Base-by-base conservation (phyloP, 1,140 invertebrate genomes). In the Zaprionus nigranus region DNA sequence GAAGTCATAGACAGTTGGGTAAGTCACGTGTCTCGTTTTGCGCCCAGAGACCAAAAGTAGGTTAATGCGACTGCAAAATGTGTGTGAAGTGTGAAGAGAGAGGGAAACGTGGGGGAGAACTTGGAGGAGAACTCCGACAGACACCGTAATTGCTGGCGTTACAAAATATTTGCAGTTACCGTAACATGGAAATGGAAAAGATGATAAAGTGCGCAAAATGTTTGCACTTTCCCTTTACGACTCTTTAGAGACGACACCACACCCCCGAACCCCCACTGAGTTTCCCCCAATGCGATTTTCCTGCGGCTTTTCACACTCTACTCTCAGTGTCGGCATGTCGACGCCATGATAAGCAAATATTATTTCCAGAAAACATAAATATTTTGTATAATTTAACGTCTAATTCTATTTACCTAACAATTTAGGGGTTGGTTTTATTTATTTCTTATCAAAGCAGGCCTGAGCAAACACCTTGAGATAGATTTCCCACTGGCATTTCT, bases 191-290 rank as follows among this genome's bases (percentile, higher is more conserved):
- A 88, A 84, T 79, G 81, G 81, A 69, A 88, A 90, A 84, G 75
- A 88, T 88, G 84, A 88, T 88, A 90, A 88, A 90, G 78, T 90
- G 84, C 78, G 81, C 84, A 90, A 88, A 88, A 90, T 88, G 84
- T 88, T 88, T 85, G 84, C 84, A 90, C 84, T 88, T 90, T 88
- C 78, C 85, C 84, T 90, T 88, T 88, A 88, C 60, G 84, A 79
- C 81, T 90, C 85, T 85, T 88, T 66, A 67, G 84, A 88, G 85
- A 88, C 59, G 64, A 61, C 78, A 79, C 22, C 49, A 49, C 26
- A 26, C 75, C 62, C 15, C n/a, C n/a, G n/a, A n/a, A n/a, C n/a
- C n/a, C 17, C 30, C 36, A 12, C 28, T 20, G 38, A 5, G 15
- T 36, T 58, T 4, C 38, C 20, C 1, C 6, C 53, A 20, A 12